Conservation (phyloP, 2,888 invertebrate species). For the Drosophila multiciliata region DNA sequence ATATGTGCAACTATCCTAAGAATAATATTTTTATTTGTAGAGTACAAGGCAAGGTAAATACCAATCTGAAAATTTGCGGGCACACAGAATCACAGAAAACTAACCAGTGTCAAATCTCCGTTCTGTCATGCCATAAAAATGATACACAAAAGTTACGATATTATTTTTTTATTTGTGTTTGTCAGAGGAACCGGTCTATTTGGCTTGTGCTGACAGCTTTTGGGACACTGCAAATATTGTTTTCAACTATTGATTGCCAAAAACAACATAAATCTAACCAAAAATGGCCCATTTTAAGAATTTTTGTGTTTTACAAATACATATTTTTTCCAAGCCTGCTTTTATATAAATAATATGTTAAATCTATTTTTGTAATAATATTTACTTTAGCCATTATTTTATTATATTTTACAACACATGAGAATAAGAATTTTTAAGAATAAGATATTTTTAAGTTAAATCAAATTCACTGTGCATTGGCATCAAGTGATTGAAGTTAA, state of each 20-base stretch:
- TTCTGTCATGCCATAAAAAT: not conserved
- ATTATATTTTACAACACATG: not conserved
- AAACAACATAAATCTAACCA: not conserved
- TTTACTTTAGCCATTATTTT: not conserved
- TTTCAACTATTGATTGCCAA: not conserved
- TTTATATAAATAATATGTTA: not conserved
- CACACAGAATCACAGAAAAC: not conserved
- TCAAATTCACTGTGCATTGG: slow-evolving; percentile 38
- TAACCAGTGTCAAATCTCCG: not conserved
- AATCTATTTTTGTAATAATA: not conserved
- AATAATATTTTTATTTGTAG: not conserved
- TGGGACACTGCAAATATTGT: not conserved
- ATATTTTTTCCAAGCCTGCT: not conserved
- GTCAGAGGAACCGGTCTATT: not conserved
- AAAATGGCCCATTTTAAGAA: not conserved
- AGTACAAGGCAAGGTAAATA: not conserved
- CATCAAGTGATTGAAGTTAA: slow-evolving; percentile 53
- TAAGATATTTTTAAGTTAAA: slow-evolving; percentile 28
- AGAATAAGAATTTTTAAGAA: no score
- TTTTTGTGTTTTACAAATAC: not conserved
- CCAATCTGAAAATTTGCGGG: not conserved
- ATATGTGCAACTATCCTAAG: not conserved
- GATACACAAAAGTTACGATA: not conserved
- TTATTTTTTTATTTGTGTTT: not conserved
- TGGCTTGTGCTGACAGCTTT: not conserved